Evolutionary conservation across 2,888 invertebrate genomes (phyloP).

Genomic region (Amphiduros pacificus): DNA sequence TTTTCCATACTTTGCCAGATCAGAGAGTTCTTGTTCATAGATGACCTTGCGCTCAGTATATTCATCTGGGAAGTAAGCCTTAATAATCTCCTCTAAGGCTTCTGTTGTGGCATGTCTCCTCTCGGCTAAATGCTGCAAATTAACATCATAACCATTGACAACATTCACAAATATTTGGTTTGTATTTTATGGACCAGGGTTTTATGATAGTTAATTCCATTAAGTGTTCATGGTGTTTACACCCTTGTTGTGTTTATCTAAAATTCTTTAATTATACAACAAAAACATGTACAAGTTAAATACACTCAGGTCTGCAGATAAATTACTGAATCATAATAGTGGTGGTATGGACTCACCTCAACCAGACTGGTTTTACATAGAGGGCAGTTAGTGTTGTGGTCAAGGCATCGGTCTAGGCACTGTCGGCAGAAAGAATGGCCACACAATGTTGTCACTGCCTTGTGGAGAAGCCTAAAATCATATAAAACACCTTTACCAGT

Average conservation of each 20-base stretch:
- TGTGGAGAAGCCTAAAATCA: slow-evolving; percentile 22
- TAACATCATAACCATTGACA: too few species aligned
- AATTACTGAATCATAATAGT: too few species aligned
- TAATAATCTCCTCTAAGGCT: slow-evolving; percentile 72
- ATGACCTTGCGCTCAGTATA: slow-evolving; percentile 63
- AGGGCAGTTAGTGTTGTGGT: slow-evolving; percentile 79
- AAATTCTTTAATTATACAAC: too few species aligned
- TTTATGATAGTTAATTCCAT: too few species aligned
- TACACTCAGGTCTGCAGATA: too few species aligned
- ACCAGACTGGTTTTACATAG: slow-evolving; percentile 78
- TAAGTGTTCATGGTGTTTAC: too few species aligned
- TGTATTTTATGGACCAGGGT: too few species aligned
- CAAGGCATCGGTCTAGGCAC: slow-evolving; percentile 82
- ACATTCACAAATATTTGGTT: too few species aligned
- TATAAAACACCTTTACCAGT: too few species aligned
- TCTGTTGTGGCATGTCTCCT: slow-evolving; percentile 66
- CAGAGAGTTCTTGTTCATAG: slow-evolving; percentile 60
- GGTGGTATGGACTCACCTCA: too few species aligned
- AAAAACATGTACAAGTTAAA: too few species aligned
- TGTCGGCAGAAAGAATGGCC: slow-evolving; percentile 88
- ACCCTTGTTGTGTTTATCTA: too few species aligned
- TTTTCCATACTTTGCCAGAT: slow-evolving; percentile 39
- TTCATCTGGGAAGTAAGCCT: slow-evolving; percentile 69
- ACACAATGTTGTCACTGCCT: slow-evolving; percentile 85
- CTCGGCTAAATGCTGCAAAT: slow-evolving; percentile 64